These are phyloP conservation scores for Trididemnum nubilum DNA, from an alignment of 23 tunicate species.

Conservation along the genomic window DNA sequence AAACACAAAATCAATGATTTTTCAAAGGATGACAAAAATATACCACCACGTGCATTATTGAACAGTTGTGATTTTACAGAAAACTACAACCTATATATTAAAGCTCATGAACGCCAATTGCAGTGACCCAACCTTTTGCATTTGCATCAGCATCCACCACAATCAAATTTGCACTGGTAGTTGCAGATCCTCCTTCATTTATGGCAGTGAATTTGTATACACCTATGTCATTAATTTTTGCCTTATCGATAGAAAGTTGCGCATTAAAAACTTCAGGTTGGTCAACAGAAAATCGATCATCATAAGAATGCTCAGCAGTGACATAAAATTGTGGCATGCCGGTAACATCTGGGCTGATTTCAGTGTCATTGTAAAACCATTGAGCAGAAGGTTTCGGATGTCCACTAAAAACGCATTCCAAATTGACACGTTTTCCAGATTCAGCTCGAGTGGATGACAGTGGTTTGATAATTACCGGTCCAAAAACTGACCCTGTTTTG, in stretches of 20 bases:
- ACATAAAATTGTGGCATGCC: not conserved
- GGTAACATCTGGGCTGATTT: not conserved
- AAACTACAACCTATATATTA: too few relatives aligned
- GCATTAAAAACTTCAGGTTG: not conserved
- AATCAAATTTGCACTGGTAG: conserved; percentile 50
- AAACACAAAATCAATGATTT: too few relatives aligned
- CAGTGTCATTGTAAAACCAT: conserved; percentile 44
- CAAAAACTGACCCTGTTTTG: not conserved
- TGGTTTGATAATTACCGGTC: conserved; percentile 24
- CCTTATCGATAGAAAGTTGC: not conserved
- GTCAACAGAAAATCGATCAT: not conserved
- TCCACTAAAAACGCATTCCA: conserved; percentile 35
- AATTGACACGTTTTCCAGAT: not conserved
- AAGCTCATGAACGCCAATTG: too few relatives aligned
- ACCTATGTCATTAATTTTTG: conserved; percentile 29
- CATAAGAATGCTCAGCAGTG: not conserved
- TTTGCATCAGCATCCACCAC: conserved; percentile 27
- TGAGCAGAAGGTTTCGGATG: conserved; percentile 43
- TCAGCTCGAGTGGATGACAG: conserved; percentile 24
- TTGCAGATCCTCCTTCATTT: conserved; percentile 55
- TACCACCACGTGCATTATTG: too few relatives aligned
- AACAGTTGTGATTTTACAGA: too few relatives aligned
- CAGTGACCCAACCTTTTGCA: too few relatives aligned
- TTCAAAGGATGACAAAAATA: too few relatives aligned
- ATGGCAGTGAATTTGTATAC: conserved; percentile 53